phyloP scores from a whole-genome alignment of 2,797 vertebrate species.

The Pogoniulus pusillus region DNA sequence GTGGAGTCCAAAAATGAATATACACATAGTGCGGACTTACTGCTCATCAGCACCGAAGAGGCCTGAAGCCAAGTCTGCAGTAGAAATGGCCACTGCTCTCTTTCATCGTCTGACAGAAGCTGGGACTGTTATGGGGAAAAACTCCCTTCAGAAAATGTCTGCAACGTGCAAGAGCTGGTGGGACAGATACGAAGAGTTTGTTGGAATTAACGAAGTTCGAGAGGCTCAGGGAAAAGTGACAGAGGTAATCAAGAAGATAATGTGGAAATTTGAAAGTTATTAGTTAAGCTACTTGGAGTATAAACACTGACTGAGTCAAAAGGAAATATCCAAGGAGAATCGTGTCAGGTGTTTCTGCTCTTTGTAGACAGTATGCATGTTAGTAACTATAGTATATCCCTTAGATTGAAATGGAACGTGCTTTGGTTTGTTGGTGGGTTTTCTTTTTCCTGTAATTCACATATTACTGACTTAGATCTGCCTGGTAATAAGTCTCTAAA shows the following conservation, averaged over 20 bases:
- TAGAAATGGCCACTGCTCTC: conserved; percentile 62
- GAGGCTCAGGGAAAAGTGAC: conserved; percentile 91
- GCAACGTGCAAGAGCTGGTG: conserved; percentile 86
- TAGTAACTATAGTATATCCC: not conserved
- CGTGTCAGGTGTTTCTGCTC: not conserved
- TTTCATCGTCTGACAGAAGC: conserved; percentile 76
- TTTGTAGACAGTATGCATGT: not conserved
- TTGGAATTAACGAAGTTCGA: conserved; percentile 91
- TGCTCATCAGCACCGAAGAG: conserved; percentile 74
- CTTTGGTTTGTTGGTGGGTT: not conserved
- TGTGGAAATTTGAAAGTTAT: not conserved
- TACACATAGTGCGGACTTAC: conserved; percentile 70
- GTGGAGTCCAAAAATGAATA: conserved; percentile 55
- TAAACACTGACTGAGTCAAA: not conserved
- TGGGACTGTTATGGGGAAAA: conserved; percentile 80
- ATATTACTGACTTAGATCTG: not conserved
- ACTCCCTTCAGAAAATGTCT: conserved; percentile 70
- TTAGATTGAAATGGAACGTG: not conserved
- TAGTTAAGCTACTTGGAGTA: not conserved
- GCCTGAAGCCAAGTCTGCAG: conserved; percentile 46
- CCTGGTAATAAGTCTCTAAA: not conserved
- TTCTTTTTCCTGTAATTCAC: fast-evolving
- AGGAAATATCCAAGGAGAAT: not conserved
- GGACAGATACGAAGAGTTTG: conserved; percentile 93
- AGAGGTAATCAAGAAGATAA: conserved; percentile 80